These are phyloP conservation scores for Tachina lurida DNA, from an alignment of 2,888 invertebrate species.

Conservation along the genomic window DNA sequence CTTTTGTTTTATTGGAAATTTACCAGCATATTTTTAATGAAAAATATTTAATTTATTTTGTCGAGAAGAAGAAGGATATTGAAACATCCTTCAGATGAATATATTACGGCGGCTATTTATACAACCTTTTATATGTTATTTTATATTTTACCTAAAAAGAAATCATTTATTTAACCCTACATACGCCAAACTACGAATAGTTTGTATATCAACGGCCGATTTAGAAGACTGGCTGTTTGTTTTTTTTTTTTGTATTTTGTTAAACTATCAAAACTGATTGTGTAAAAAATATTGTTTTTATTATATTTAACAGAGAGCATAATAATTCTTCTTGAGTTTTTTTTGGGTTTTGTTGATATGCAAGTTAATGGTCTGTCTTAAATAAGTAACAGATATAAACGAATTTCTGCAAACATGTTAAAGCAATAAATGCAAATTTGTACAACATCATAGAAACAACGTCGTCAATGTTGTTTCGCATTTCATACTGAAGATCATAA, in stretches of 20 bases:
- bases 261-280: constrained; percentile 66
- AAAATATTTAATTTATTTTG: too few species aligned
- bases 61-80: too few species aligned
- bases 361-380: constrained; percentile 65
- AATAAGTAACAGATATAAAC: constrained; percentile 54
- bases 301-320: constrained; percentile 79
- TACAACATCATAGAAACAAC: constrained; percentile 69
- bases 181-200: neutral
- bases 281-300: constrained; percentile 76
- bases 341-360: constrained; percentile 48
- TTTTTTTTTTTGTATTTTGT: constrained; percentile 3
- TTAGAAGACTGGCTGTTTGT: constrained; percentile 42
- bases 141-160: neutral
- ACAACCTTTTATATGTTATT: too few species aligned
- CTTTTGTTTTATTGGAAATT: too few species aligned
- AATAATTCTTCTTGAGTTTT: constrained; percentile 78
- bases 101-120: too few species aligned
- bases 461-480: constrained; percentile 50
- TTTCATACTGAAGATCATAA: constrained; percentile 51
- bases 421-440: constrained; percentile 71
- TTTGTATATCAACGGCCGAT: constrained; percentile 15
- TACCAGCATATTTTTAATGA: too few species aligned
- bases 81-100: too few species aligned
- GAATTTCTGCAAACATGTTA: constrained; percentile 65
- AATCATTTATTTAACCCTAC: neutral